A percentile compares a stretch with the other conserved stretches of the same genome.
Evolutionary conservation across 2,113 vertebrate genomes (phyloP).

Genomic region (Leucosticte australis): DNA sequence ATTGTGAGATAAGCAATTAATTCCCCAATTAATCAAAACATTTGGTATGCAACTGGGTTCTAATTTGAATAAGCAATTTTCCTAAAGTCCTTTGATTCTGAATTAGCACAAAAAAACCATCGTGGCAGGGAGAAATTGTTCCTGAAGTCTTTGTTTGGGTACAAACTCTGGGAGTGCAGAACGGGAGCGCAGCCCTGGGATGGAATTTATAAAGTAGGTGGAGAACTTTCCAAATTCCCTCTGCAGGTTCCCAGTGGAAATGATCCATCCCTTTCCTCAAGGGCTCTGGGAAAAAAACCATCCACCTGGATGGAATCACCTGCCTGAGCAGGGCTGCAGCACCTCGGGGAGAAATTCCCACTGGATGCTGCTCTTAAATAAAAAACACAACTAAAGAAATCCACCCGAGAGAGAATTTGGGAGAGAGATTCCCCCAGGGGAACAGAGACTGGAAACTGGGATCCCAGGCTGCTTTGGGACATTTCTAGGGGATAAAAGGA

Average conservation of each 20-base stretch:
- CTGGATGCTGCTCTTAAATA: not conserved
- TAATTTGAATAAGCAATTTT: constrained; percentile 25
- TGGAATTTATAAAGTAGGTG: fast-evolving
- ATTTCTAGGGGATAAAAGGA: not conserved
- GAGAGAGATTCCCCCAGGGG: not conserved
- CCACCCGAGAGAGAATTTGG: fast-evolving
- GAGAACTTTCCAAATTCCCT: not conserved
- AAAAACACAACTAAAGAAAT: not conserved
- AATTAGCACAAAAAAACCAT: not conserved
- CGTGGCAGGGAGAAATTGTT: not conserved
- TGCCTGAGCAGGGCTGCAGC: not conserved
- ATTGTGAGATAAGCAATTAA: constrained; percentile 13
- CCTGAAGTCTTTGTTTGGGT: not conserved
- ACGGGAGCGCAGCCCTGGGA: fast-evolving
- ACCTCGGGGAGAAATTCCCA: fast-evolving
- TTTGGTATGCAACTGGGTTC: not conserved
- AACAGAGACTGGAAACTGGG: not conserved
- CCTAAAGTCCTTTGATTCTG: constrained; percentile 19
- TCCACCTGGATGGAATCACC: fast-evolving
- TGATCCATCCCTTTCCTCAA: not conserved
- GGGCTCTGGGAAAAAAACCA: not conserved
- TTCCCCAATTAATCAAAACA: constrained; percentile 28
- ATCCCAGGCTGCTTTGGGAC: not conserved
- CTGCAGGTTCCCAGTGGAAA: fast-evolving
- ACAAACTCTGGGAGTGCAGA: not conserved